Percentiles rank a stretch among this genome's conserved stretches.
phyloP scores from a whole-genome alignment of 2,113 vertebrate species.

The Campylomormyrus tamandua region DNA sequence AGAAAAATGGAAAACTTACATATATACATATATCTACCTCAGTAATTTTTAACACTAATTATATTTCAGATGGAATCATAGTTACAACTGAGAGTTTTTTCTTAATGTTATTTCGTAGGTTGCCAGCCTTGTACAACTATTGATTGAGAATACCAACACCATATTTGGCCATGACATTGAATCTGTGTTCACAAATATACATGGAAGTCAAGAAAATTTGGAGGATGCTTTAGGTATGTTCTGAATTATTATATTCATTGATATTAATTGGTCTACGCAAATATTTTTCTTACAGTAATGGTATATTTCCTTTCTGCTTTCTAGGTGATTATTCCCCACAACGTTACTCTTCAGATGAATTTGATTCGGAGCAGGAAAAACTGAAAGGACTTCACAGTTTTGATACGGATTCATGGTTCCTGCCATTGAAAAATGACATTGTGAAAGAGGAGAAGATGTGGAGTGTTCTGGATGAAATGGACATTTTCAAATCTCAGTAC shows the following conservation, averaged over 20 bases:
- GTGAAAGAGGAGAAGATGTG: conserved; percentile 41
- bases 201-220: conserved; percentile 36
- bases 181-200: conserved; percentile 49
- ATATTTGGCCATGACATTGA: conserved; percentile 63
- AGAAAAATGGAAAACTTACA: background rate
- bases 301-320: background rate
- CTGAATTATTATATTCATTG: background rate
- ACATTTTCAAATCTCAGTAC: conserved; percentile 48
- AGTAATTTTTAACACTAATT: background rate
- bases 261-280: background rate
- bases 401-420: conserved; percentile 47
- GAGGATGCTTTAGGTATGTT: conserved; percentile 26
- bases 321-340: conserved; percentile 41
- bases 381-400: conserved; percentile 30
- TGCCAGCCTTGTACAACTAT: conserved; percentile 60
- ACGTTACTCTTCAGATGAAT: conserved; percentile 57
- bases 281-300: background rate
- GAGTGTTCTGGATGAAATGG: conserved; percentile 57
- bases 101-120: conserved; percentile 47
- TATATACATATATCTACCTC: background rate
- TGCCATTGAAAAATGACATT: conserved; percentile 38
- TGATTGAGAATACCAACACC: conserved; percentile 63
- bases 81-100: background rate
- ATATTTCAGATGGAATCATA: background rate
- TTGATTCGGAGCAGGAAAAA: conserved; percentile 50